phyloP scores from a whole-genome alignment of 2,888 invertebrate genomes.

The Lordiphosa fenestrarum region DNA sequence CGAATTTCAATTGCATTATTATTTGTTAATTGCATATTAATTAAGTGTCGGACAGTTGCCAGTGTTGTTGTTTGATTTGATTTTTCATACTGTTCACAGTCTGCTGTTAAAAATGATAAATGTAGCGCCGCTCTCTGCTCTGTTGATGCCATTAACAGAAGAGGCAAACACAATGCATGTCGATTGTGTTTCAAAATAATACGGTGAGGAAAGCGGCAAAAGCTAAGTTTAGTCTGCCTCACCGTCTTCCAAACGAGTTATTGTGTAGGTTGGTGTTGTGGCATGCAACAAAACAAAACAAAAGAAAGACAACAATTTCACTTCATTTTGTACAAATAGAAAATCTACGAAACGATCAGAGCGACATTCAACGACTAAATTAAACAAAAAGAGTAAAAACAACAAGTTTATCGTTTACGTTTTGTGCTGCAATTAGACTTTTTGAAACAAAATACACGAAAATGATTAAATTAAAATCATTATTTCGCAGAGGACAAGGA shows the following conservation, averaged over 20 bases:
- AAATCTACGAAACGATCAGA: constrained; percentile 2
- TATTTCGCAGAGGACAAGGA: constrained; percentile 93
- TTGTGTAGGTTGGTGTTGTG: constrained; percentile 47
- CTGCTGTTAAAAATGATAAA: not conserved
- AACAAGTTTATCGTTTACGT: constrained; percentile 63
- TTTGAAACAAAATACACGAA: constrained; percentile 72
- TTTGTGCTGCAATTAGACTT: constrained; percentile 38
- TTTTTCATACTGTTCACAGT: not conserved
- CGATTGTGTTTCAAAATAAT: constrained; percentile 15
- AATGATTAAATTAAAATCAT: constrained; percentile 95
- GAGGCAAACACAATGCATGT: constrained; percentile 21
- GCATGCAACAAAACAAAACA: constrained; percentile 9
- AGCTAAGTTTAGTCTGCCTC: too few species aligned
- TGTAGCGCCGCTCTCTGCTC: not conserved
- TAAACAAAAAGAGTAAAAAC: constrained; percentile 6
- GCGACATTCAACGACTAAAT: constrained; percentile 22
- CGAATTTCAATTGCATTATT: constrained; percentile 48
- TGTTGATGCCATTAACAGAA: not conserved
- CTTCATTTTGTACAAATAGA: constrained; percentile 15
- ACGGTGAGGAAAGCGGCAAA: too few species aligned
- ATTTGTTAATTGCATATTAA: constrained; percentile 47
- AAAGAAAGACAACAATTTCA: constrained; percentile 2
- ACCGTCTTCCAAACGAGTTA: constrained; percentile 48
- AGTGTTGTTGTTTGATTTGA: constrained; percentile 1
- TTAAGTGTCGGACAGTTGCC: constrained; percentile 12